Conservation (phyloP, 2,113 vertebrate species). For the Abramis brama region DNA sequence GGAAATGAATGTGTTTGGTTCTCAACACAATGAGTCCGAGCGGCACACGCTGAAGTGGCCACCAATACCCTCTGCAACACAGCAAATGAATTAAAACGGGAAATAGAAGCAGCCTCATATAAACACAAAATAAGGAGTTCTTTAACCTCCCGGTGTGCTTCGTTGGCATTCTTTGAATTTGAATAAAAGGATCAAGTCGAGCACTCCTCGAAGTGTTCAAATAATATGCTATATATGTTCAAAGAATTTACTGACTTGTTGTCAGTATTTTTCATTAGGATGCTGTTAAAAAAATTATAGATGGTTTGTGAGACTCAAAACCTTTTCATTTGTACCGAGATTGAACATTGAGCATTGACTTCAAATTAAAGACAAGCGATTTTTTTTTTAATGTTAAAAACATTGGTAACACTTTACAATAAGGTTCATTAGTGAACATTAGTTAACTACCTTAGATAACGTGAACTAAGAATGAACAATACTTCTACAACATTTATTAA, state of each 20-base stretch:
- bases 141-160: background rate
- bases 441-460: too few relatives aligned
- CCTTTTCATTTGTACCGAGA: background rate
- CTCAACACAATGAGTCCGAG: constrained; percentile 59
- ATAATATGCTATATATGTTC: background rate
- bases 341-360: background rate
- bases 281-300: background rate
- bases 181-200: background rate
- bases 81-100: constrained; percentile 67
- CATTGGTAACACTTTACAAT: too few relatives aligned
- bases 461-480: too few relatives aligned
- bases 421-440: too few relatives aligned
- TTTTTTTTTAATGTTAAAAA: too few relatives aligned
- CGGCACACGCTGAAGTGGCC: constrained; percentile 70
- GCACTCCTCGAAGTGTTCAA: background rate
- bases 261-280: background rate
- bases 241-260: background rate
- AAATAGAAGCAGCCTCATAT: constrained; percentile 67
- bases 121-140: constrained; percentile 67
- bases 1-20: constrained; percentile 61
- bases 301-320: background rate
- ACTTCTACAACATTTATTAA: too few relatives aligned
- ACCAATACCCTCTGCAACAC: constrained; percentile 60
- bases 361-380: background rate
- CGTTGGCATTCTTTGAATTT: background rate